These are phyloP conservation scores for Trachymyrmex septentrionalis DNA, from an alignment of 1,140 invertebrate genomes.

Conservation along the genomic window DNA sequence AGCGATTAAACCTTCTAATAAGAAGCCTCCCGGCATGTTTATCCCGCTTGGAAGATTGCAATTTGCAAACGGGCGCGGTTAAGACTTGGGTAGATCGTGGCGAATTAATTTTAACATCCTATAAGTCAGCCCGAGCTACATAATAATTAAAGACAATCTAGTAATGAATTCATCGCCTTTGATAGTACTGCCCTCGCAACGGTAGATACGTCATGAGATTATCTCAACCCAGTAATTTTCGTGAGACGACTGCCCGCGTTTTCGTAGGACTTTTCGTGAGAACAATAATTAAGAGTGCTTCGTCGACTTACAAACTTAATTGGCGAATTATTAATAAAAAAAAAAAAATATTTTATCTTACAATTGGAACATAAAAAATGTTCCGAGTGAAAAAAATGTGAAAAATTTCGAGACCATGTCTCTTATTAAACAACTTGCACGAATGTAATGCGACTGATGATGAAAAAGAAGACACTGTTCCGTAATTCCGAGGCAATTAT, in stretches of 20 bases:
- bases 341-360: not conserved
- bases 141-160: slow-evolving; percentile 66
- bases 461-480: not conserved
- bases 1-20: slow-evolving; percentile 67
- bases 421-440: not conserved
- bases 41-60: slow-evolving; percentile 70
- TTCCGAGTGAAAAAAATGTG: not conserved
- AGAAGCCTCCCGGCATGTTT: slow-evolving; percentile 71
- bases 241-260: not conserved
- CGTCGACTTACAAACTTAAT: not conserved
- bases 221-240: slow-evolving; percentile 52
- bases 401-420: not conserved
- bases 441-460: not conserved
- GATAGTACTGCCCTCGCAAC: not conserved
- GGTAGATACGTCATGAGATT: slow-evolving; percentile 49
- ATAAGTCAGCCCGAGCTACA: slow-evolving; percentile 47
- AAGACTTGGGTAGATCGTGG: slow-evolving; percentile 65
- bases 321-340: not conserved
- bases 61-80: slow-evolving; percentile 70
- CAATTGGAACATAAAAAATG: not conserved
- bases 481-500: too few species aligned
- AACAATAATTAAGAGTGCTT: slow-evolving; percentile 6
- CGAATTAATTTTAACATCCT: slow-evolving; percentile 68
- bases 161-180: slow-evolving; percentile 68
- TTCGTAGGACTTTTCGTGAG: not conserved